A percentile compares a stretch with the other conserved stretches of the same genome.
These are phyloP conservation scores for Caerostris extrusa DNA, from an alignment of 1,140 invertebrate genomes.

Conservation along the genomic window DNA sequence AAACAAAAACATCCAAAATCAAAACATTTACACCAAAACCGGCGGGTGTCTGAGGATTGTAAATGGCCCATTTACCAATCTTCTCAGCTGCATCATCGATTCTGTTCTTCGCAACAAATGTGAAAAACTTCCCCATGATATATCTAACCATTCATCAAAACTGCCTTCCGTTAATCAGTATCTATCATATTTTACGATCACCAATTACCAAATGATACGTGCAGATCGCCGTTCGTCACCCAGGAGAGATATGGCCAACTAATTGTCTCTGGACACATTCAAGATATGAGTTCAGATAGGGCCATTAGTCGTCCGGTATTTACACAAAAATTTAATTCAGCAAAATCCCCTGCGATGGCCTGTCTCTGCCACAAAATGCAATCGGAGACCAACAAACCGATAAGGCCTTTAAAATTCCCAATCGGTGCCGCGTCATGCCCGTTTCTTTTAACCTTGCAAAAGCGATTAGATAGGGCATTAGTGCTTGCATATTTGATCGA, in stretches of 20 bases:
- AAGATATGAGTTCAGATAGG: constrained; percentile 39
- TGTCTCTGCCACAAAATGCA: constrained; percentile 21
- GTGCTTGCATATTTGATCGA: constrained; percentile 22
- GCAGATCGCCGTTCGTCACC: background rate
- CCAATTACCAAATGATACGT: constrained; percentile 36
- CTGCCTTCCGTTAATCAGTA: background rate
- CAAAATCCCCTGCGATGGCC: background rate
- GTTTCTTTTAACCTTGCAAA: constrained; percentile 20
- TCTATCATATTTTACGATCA: constrained; percentile 12
- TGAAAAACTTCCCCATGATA: background rate
- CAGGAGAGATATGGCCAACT: background rate
- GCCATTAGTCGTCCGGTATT: constrained; percentile 14
- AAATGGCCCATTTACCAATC: constrained; percentile 70
- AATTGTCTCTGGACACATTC: constrained; percentile 41
- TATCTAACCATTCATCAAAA: background rate
- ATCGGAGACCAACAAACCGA: background rate
- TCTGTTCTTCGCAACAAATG: background rate
- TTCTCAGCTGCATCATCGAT: constrained; percentile 70
- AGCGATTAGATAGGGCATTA: constrained; percentile 26
- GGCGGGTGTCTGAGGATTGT: constrained; percentile 30
- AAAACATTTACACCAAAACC: constrained; percentile 34
- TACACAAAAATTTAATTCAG: constrained; percentile 6
- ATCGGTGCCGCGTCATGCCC: constrained; percentile 20
- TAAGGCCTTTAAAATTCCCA: constrained; percentile 12
- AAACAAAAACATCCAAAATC: too few relatives aligned